Base-by-base conservation (phyloP, 92 coral and sea anemone species). In the Desmophyllum pertusum region DNA sequence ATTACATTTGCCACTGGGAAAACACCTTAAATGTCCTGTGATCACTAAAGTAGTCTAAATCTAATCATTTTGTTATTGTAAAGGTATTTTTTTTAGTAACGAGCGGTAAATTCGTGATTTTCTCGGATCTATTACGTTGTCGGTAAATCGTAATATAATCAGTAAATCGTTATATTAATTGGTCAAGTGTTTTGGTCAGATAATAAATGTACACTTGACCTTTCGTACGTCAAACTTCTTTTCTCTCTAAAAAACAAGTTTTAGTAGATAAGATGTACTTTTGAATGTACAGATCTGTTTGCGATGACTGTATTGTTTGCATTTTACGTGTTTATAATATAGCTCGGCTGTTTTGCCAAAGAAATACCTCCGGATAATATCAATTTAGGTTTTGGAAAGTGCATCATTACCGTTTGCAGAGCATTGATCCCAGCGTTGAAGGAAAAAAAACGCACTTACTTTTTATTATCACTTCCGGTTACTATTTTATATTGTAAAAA, bases 131-230 rank as follows among this genome's bases (percentile, higher is more conserved):
- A 10, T 35, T 18, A 7, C 73, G n/a, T 36, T 38, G n/a, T 69
- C 45, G 9, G 14, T 18, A 37, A 57, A 74, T 7, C 8, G n/a
- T 21, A 50, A 74, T 4, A 31, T 25, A 74, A 74, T 17, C 78
- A 25, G 41, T 19, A 41, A 33, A 46, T 35, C 66, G 18, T 25
- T 39, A n/a, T 23, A n/a, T 71, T 75, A 50, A 74, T 51, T 6
- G 31, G 30, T 11, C 46, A 51, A 36, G 80, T 53, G 43, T 36
- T 53, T 17, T 53, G 43, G 59, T n/a, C n/a, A 51, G 25, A 48
- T 8, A 63, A 36, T 75, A 52, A 53, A 11, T 75, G 80, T 33
- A 19, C 61, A 18, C 62, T 46, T 29, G 40, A 74, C 41, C 78
- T 17, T n/a, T 31, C 33, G 33, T 41, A 41, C 45, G 33, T 71